phyloP scores from a whole-genome alignment of 1,140 invertebrate genomes.

The Nautilus pompilius region DNA sequence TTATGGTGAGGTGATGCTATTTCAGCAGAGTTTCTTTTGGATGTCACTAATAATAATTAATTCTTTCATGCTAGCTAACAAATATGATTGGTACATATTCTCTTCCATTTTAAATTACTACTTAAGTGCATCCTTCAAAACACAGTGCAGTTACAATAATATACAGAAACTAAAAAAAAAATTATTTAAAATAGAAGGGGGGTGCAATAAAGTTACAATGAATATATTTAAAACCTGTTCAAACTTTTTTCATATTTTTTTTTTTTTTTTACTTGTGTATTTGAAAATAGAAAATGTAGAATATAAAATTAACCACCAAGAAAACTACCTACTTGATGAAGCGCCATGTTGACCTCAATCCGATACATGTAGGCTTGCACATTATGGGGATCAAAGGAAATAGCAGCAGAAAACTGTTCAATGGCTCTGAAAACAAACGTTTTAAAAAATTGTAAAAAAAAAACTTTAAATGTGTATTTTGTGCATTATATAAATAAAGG shows the following conservation, averaged over 20 bases:
- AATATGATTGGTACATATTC: too few species aligned
- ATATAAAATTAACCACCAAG: not conserved
- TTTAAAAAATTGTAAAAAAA: not conserved
- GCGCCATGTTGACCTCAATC: constrained; percentile 48
- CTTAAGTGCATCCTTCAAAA: too few species aligned
- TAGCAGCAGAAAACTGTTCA: constrained; percentile 49
- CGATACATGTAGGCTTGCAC: constrained; percentile 52
- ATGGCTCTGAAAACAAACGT: constrained; percentile 42
- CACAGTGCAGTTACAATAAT: too few species aligned
- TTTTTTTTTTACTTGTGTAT: not conserved
- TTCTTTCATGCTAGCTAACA: too few species aligned
- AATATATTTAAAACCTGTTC: not conserved
- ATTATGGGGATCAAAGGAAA: constrained; percentile 53
- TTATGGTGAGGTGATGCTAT: too few species aligned
- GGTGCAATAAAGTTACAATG: too few species aligned
- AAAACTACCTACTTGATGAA: constrained; percentile 40
- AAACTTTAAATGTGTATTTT: not conserved
- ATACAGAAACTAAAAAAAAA: too few species aligned
- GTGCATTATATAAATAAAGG: not conserved
- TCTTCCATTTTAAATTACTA: too few species aligned
- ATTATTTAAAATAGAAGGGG: too few species aligned
- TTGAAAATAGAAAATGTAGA: not conserved
- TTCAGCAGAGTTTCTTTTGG: too few species aligned
- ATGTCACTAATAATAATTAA: too few species aligned
- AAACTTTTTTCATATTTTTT: not conserved